Evolutionary conservation across 2,113 vertebrate genomes (phyloP), one percentile per base, ranked within the genome.

Genomic region (Phyllostomus hastatus): DNA sequence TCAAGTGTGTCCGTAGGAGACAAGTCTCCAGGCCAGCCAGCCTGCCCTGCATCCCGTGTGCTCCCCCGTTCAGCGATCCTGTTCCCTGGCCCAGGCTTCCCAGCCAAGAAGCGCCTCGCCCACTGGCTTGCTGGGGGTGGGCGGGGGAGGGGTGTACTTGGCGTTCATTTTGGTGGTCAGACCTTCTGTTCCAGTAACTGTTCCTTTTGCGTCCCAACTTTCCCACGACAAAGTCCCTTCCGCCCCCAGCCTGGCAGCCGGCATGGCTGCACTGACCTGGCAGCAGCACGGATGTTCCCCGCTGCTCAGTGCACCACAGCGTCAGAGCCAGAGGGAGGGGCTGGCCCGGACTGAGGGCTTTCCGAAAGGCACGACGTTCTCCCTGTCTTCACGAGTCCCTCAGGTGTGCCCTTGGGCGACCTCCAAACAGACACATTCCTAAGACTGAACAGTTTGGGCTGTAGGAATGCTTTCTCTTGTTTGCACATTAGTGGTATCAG

Each of bases 21-120:
- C 70, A 59, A 0, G 9, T 22, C 31, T 26, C 48, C 61, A 19
- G 52, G 20, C 31, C 1, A 69, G 26, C 16, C 1, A 0, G 46
- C 38, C 76, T 38, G 5, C 33, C 31, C 66, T 20, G 19, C 4
- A 9, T 43, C 26, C 38, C 14, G 8, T 6, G 2, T 10, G 0
- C 22, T 3, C 14, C 0, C 4, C 1, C 1, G n/a, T 11, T 10
- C 31, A 82, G 24, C 26, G 20, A 20, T 5, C 43, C 46, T 59
- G 4, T 57, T 2, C 35, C 61, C 7, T n/a, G 24, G 41, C 15
- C 41, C 57, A 59, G 66, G 26, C 66, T 64, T 76, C 84, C 50
- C 4, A 64, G n/a, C 24, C 43, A 64, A 33, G 12, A 76, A 10
- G 26, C 1, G 15, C 16, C 38, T 43, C 15, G 10, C 19, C 41